These are phyloP conservation scores for Watsonalla cultraria DNA, from an alignment of 2,888 invertebrate genomes.

Conservation along the genomic window DNA sequence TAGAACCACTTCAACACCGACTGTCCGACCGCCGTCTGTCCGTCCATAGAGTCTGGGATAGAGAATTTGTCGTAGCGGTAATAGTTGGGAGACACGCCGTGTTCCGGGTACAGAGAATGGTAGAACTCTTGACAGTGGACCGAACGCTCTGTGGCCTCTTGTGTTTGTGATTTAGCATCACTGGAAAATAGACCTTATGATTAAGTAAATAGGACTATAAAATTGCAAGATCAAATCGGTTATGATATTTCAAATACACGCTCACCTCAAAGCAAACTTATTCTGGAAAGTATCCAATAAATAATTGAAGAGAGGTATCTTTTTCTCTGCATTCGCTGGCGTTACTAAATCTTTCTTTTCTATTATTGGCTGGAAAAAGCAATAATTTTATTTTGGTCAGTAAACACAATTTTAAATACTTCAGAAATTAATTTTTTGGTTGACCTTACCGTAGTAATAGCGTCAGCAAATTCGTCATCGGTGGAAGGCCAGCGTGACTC, in stretches of 20 bases:
- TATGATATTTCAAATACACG: neutral
- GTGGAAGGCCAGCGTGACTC: slow-evolving; percentile 57
- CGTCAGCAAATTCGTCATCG: slow-evolving; percentile 78
- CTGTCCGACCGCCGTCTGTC: slow-evolving; percentile 25
- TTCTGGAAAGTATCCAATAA: slow-evolving; percentile 56
- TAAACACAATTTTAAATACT: no score
- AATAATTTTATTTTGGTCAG: neutral
- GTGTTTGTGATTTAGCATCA: slow-evolving; percentile 18
- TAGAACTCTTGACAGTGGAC: slow-evolving; percentile 60
- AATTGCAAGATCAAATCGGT: no score
- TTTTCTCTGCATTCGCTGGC: slow-evolving; percentile 42
- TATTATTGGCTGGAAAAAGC: slow-evolving; percentile 56
- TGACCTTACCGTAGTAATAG: slow-evolving; percentile 71
- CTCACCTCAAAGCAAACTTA: slow-evolving; percentile 48
- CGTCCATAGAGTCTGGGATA: slow-evolving; percentile 30
- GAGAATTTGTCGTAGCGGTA: slow-evolving; percentile 59
- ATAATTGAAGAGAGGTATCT: slow-evolving; percentile 54
- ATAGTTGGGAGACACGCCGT: slow-evolving; percentile 24
- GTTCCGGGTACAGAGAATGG: slow-evolving; percentile 47
- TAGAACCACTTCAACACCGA: slow-evolving; percentile 54
- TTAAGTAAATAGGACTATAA: neutral
- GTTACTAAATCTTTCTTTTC: slow-evolving; percentile 70
- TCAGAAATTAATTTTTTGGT: neutral
- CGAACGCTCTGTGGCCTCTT: slow-evolving; percentile 24
- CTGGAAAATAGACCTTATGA: slow-evolving; percentile 11